Evolutionary conservation across 2,888 invertebrate genomes (phyloP).

Genomic region (Mesopsocus fuscifrons): DNA sequence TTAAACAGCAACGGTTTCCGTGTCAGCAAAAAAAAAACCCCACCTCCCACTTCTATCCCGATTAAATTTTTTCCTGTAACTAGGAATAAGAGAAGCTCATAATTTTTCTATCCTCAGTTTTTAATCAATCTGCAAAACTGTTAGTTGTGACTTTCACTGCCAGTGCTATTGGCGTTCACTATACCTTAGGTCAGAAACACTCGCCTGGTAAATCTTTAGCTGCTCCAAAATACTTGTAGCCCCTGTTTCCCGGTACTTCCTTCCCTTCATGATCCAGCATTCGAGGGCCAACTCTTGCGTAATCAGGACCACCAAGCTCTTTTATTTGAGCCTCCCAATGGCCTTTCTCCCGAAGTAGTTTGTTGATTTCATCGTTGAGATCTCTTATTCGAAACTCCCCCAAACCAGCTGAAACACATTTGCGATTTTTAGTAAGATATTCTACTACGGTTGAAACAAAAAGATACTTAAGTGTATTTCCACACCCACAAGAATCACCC

Average conservation of each 20-base stretch:
- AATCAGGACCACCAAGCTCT: conserved; percentile 88
- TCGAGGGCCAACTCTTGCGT: conserved; percentile 73
- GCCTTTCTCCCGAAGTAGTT: conserved; percentile 81
- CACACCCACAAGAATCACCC: conserved; percentile 7
- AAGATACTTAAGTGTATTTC: no score
- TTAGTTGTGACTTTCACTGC: no score
- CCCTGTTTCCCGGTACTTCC: conserved; percentile 93
- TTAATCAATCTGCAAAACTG: no score
- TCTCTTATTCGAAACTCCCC: conserved; percentile 97
- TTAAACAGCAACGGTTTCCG: no score
- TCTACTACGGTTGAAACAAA: no score
- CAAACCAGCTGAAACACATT: conserved; percentile 54
- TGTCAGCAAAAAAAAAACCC: no score
- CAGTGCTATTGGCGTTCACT: no score
- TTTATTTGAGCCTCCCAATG: conserved; percentile 98
- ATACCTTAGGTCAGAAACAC: conserved; percentile 9
- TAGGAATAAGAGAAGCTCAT: no score
- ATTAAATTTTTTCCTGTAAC: no score
- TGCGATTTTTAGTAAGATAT: no score
- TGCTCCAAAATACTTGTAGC: conserved; percentile 98
- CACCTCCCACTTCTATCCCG: no score
- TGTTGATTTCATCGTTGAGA: conserved; percentile 98
- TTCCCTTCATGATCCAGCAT: conserved; percentile 88
- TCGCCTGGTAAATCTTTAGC: conserved; percentile 88
- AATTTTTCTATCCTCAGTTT: no score